Percentiles rank a stretch among this genome's conserved stretches.
phyloP scores from a whole-genome alignment of 1,140 invertebrate genomes.

The Aphelinus atriplicis region DNA sequence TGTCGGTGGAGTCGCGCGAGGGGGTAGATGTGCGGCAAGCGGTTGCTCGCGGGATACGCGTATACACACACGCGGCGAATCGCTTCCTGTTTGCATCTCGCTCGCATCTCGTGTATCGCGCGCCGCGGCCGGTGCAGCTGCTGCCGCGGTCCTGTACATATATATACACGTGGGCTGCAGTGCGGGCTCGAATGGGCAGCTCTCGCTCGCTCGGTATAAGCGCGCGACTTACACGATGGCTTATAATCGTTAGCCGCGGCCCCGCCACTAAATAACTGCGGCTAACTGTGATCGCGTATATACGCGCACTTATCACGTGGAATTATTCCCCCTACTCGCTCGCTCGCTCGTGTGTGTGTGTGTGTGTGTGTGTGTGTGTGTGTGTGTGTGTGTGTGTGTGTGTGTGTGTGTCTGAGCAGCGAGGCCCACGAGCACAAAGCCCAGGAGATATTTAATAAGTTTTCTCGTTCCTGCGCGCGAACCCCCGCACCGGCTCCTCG shows the following conservation, averaged over 20 bases:
- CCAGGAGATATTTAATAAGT: slow-evolving; percentile 13
- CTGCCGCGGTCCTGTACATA: not conserved
- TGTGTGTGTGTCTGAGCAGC: no score
- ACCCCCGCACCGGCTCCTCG: not conserved
- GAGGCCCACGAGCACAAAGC: no score
- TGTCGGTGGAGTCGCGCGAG: not conserved
- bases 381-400: no score
- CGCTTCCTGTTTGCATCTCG: not conserved
- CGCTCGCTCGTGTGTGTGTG: no score
- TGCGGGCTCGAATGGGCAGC: no score
- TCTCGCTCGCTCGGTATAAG: no score
- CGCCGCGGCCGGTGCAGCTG: not conserved
- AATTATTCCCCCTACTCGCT: not conserved
- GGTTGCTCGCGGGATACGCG: no score
- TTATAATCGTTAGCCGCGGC: not conserved
- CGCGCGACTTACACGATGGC: not conserved
- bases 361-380: no score
- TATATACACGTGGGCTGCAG: no score
- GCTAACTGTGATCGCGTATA: not conserved
- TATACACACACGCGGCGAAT: no score
- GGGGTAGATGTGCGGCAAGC: no score
- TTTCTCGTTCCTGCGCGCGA: not conserved
- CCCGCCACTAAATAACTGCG: not conserved
- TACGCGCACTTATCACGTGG: not conserved
- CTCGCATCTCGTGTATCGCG: not conserved